Percentiles rank a stretch among this genome's conserved stretches.
These are phyloP conservation scores for Chelonoidis abingdonii DNA, from an alignment of 2,113 vertebrate genomes.

Conservation along the genomic window DNA sequence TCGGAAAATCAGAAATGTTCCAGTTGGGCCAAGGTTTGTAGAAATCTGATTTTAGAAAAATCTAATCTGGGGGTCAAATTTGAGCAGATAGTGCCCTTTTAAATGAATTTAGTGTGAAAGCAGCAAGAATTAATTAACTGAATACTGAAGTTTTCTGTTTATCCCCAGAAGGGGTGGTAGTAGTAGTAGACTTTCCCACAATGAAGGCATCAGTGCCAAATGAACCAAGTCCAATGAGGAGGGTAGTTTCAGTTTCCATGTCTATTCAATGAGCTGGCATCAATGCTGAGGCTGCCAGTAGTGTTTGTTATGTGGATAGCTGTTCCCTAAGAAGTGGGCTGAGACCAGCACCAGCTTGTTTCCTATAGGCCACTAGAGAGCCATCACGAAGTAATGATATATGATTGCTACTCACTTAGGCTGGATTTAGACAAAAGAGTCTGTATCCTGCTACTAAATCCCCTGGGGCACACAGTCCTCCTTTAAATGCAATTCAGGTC, in stretches of 20 bases:
- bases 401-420: fast-evolving
- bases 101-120: neutral
- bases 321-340: fast-evolving
- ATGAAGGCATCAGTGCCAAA: neutral
- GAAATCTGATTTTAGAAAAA: neutral
- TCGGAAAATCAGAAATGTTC: neutral
- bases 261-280: neutral
- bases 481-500: neutral
- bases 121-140: neutral
- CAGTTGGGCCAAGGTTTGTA: neutral
- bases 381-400: neutral
- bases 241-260: neutral
- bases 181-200: neutral
- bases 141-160: neutral
- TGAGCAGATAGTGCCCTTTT: fast-evolving
- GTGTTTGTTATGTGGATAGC: neutral
- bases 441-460: fast-evolving
- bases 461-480: fast-evolving
- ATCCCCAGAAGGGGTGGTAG: neutral
- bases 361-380: neutral
- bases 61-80: neutral
- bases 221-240: neutral
- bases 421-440: fast-evolving
- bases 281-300: neutral
- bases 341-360: neutral